These are phyloP conservation scores for Heterochromis multidens DNA, from an alignment of 2,113 vertebrate genomes.

Conservation along the genomic window DNA sequence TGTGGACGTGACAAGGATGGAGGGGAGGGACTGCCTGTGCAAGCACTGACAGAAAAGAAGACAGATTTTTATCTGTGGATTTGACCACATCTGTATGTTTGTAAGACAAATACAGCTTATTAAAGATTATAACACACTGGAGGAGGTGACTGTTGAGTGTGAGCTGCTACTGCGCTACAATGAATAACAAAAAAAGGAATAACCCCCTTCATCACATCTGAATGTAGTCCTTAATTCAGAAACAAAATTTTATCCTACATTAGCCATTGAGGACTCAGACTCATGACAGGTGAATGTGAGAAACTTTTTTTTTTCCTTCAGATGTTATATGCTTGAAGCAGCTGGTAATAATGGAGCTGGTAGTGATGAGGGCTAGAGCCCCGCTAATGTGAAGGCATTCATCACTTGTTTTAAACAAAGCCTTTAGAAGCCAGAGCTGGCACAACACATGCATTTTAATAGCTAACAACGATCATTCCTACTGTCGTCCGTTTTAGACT, in stretches of 20 bases:
- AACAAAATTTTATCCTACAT: not conserved
- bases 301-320: not conserved
- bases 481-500: not conserved
- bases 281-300: not conserved
- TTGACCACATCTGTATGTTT: not conserved
- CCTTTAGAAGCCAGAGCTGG: not conserved
- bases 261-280: not conserved
- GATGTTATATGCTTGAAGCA: not conserved
- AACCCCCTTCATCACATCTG: not conserved
- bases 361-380: not conserved
- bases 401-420: not conserved
- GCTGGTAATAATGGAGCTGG: not conserved
- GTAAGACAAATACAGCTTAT: not conserved
- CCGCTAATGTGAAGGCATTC: not conserved
- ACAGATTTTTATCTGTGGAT: not conserved
- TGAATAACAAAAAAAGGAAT: not conserved
- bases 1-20: constrained; percentile 62
- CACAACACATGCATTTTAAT: not conserved
- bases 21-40: not conserved
- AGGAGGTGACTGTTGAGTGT: not conserved
- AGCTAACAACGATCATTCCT: not conserved
- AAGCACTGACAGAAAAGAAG: not conserved
- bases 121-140: not conserved
- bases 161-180: not conserved
- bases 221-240: not conserved